A percentile compares a stretch with the other conserved stretches of the same genome.
These are phyloP conservation scores for Upupa epops DNA, from an alignment of 2,113 vertebrate species.

Conservation along the genomic window DNA sequence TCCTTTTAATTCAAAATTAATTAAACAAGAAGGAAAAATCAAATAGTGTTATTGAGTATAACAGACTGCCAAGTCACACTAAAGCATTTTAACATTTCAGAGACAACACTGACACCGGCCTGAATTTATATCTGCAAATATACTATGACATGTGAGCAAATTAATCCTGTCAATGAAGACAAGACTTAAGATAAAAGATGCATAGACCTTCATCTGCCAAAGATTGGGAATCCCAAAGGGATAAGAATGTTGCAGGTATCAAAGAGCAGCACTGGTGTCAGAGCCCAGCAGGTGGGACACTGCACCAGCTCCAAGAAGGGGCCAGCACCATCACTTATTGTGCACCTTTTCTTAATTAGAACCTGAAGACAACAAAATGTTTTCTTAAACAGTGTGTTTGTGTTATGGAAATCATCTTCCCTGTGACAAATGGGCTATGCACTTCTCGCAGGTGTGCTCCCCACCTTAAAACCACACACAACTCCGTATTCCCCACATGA, in stretches of 20 bases:
- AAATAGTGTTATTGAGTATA: background rate
- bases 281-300: background rate
- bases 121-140: background rate
- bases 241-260: background rate
- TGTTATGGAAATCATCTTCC: background rate
- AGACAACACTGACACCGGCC: background rate
- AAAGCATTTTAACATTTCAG: background rate
- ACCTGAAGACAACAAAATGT: background rate
- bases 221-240: background rate
- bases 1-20: background rate
- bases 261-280: fast-evolving
- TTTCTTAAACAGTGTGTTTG: background rate
- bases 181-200: background rate
- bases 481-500: background rate
- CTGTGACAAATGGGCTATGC: background rate
- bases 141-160: background rate
- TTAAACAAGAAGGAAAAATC: background rate
- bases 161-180: background rate
- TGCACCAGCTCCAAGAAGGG: background rate
- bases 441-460: background rate
- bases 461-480: background rate
- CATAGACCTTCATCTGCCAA: background rate
- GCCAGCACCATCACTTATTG: background rate
- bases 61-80: background rate
- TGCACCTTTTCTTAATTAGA: no score